These are phyloP conservation scores for Ceyx melanurus DNA, from an alignment of 2,113 vertebrate species.

Conservation along the genomic window DNA sequence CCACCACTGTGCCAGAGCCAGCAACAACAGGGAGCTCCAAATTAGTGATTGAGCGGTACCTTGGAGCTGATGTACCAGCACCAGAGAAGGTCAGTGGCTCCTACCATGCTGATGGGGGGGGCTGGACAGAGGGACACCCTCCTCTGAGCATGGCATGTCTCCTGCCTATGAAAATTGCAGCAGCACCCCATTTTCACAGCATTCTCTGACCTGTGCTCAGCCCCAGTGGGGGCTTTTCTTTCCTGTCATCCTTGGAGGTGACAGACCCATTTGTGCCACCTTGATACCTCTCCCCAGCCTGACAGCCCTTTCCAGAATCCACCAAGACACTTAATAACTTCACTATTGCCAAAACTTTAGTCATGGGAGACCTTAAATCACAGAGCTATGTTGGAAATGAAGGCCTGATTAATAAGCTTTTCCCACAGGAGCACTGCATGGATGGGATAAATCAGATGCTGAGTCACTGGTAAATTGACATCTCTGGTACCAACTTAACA, in stretches of 20 bases:
- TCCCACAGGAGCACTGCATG: background rate
- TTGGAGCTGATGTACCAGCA: rapidly evolving
- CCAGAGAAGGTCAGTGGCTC: background rate
- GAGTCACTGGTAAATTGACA: background rate
- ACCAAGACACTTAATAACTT: background rate
- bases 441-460: background rate
- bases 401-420: constrained; percentile 29
- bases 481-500: background rate
- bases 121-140: background rate
- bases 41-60: background rate
- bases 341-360: background rate
- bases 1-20: constrained; percentile 72
- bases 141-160: background rate
- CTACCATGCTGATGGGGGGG: rapidly evolving
- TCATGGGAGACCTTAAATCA: background rate
- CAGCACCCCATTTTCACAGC: background rate
- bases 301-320: background rate
- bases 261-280: background rate
- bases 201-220: background rate
- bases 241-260: background rate
- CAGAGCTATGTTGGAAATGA: background rate
- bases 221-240: background rate
- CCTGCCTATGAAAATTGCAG: background rate
- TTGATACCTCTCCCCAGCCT: background rate
- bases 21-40: constrained; percentile 37